These are phyloP conservation scores for Orussus abietinus DNA, from an alignment of 1,140 invertebrate genomes.

Conservation along the genomic window DNA sequence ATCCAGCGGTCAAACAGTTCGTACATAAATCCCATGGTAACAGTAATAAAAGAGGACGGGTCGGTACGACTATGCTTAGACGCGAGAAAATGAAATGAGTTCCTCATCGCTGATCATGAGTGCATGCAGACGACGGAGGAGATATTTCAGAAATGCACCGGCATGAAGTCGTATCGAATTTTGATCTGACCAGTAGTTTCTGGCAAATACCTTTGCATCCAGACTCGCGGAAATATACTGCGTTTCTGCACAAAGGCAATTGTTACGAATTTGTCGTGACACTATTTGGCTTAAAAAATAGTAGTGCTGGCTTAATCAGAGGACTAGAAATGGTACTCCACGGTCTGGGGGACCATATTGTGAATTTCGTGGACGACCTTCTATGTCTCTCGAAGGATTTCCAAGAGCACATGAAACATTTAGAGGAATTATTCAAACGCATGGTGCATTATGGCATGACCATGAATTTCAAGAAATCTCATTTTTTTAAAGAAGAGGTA, in stretches of 20 bases:
- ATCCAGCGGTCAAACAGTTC: slow-evolving; percentile 25
- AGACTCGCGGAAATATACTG: slow-evolving; percentile 14
- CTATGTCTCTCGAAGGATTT: too few relatives aligned
- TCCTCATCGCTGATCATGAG: slow-evolving; percentile 29
- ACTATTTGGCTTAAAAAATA: too few relatives aligned
- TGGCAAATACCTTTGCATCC: slow-evolving; percentile 24
- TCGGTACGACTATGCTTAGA: slow-evolving; percentile 34
- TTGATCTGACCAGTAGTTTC: slow-evolving; percentile 23
- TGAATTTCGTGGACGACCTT: too few relatives aligned
- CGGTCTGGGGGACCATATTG: too few relatives aligned
- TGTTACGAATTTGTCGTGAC: not conserved
- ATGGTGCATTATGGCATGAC: too few relatives aligned
- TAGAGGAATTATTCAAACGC: too few relatives aligned
- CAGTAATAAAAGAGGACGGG: slow-evolving; percentile 29
- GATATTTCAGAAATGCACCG: slow-evolving; percentile 18
- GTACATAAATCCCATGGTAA: slow-evolving; percentile 32
- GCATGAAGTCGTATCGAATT: slow-evolving; percentile 14
- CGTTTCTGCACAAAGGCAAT: slow-evolving; percentile 9
- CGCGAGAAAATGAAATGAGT: slow-evolving; percentile 31
- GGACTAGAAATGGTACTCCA: too few relatives aligned
- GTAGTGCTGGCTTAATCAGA: too few relatives aligned
- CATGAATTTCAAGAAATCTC: too few relatives aligned
- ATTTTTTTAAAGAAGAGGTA: too few relatives aligned
- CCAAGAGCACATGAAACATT: too few relatives aligned
- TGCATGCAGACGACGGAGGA: slow-evolving; percentile 27